Evolutionary conservation across 2,113 vertebrate species (phyloP), one percentile per base, ranked within the genome.

Genomic region (Callopanchax toddi): DNA sequence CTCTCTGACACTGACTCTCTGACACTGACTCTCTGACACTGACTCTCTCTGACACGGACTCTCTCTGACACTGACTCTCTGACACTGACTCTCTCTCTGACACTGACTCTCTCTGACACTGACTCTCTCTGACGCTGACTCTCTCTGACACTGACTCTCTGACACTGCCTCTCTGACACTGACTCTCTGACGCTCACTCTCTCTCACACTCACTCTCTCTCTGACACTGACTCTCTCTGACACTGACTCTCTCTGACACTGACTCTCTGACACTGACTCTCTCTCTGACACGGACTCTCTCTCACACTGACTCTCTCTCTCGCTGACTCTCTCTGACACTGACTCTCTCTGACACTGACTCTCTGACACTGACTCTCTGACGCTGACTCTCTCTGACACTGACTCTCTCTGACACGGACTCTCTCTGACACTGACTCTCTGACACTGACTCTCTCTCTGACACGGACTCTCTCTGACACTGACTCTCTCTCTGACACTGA

Each of bases 1-100:
- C 76, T 5, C 65, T 81, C 39, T 86, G 88, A 90, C 83, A 82
- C 40, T 2, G 43, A n/a, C n/a, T n/a, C n/a, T n/a, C n/a, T n/a
- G n/a, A n/a, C n/a, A n/a, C n/a, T n/a, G n/a, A n/a, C n/a, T n/a
- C n/a, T n/a, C n/a, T n/a, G n/a, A n/a, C n/a, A n/a, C n/a, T n/a
- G n/a, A n/a, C n/a, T 75, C 63, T 62, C 67, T 25, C 49, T 32
- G 68, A 48, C n/a, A n/a, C n/a, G n/a, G 61, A 65, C 65, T 70
- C 76, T 5, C 65, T 81, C 39, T 86, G 88, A 90, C 83, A 82
- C 40, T 2, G 43, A n/a, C n/a, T n/a, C n/a, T n/a, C n/a, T n/a
- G n/a, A n/a, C n/a, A n/a, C n/a, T n/a, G n/a, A n/a, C n/a, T n/a
- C n/a, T 75, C 63, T 62, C 67, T 25, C 49, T 32, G 68, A 48